Evolutionary conservation across 2,113 vertebrate genomes (phyloP), one percentile per base, ranked within the genome.

Genomic region (Equus przewalskii): DNA sequence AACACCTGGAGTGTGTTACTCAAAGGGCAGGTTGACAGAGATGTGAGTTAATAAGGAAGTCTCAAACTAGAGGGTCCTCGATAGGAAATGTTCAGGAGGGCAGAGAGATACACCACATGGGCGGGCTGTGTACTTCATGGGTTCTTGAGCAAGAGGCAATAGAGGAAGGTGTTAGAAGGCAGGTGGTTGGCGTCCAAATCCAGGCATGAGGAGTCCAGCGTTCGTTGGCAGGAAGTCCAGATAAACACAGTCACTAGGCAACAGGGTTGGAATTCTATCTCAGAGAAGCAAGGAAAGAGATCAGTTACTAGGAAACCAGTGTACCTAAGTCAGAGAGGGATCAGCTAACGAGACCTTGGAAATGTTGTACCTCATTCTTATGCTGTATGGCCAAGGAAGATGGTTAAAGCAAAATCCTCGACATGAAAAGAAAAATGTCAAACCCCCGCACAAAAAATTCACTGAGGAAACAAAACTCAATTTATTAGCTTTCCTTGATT

Each of bases 221-320:
- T 69, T 95, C 46, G 33, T 0, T 76, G 33, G 65, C 79, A 96
- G 54, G 51, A 79, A 95, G 89, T 97, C 51, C 69, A 96, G 64
- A 96, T 56, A 70, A 95, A 64, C 36, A 41, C 64, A 54, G 80
- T 96, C 87, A 96, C 94, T 70, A 96, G 87, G 90, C 92, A 96
- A 96, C 79, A 93, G 92, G 44, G 26, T 36, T 97, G 86, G 65
- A 96, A 83, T 44, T 89, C 82, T 64, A 73, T 88, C 81, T 91
- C 60, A 73, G 64, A 94, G 69, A 33, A 81, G 67, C n/a, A 91
- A 93, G 49, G 36, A 41, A 70, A 94, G 70, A 73, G 72, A 73
- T 79, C 79, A 93, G 65, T 95, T 96, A 96, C 85, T 79, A 91
- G 91, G 91, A 95, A 97, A 87, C 89, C 21, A 28, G 41, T 10